Evolutionary conservation across 2,113 vertebrate species (phyloP).

Genomic region (Glaucidium brasilianum): DNA sequence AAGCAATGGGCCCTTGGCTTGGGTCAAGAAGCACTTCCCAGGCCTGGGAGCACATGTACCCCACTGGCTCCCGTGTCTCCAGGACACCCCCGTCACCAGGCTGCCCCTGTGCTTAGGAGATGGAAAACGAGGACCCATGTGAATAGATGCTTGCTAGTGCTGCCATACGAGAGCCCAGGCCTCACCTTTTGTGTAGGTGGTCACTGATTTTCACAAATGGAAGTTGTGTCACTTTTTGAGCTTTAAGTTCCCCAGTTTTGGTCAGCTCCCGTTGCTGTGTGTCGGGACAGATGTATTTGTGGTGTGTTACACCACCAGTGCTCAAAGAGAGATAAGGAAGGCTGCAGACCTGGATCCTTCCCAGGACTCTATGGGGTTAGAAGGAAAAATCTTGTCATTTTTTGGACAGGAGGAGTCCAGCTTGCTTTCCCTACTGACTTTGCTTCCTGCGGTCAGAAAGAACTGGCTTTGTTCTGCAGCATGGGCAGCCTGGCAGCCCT

Average conservation of each 20-base stretch:
- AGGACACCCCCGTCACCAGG: neutral
- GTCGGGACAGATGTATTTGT: accelerated
- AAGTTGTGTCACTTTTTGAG: neutral
- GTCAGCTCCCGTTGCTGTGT: neutral
- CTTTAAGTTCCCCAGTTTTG: neutral
- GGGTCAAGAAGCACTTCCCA: neutral
- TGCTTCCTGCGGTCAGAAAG: neutral
- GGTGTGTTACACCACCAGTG: neutral
- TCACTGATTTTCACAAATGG: neutral
- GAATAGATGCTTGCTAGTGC: neutral
- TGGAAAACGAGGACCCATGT: neutral
- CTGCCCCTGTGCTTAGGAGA: too few relatives aligned
- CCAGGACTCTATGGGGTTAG: neutral
- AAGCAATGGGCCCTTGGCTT: neutral
- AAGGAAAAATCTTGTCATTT: neutral
- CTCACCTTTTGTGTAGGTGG: neutral
- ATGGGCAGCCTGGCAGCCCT: neutral
- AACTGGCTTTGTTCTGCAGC: neutral
- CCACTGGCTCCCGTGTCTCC: neutral
- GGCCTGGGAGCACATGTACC: neutral
- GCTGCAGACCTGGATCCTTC: too few relatives aligned
- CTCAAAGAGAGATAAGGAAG: neutral
- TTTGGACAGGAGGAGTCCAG: neutral
- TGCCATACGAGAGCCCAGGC: neutral
- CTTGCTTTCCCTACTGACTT: neutral